Evolutionary conservation across 2,797 vertebrate species (phyloP).

Genomic region (Dipus sagitta): DNA sequence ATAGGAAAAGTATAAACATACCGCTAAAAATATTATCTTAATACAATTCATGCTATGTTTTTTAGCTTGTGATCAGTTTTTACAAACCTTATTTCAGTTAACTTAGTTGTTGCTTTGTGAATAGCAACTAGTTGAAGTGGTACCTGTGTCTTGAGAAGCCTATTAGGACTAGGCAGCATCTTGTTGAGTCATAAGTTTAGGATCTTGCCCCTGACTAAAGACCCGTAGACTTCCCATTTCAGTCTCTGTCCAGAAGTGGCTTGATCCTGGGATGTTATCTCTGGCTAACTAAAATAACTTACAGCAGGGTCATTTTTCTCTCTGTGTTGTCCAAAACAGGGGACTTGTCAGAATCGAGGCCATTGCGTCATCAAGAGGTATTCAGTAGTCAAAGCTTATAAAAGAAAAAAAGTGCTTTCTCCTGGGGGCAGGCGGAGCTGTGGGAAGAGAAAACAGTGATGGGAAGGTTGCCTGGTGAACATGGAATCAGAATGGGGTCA

Average conservation of each 20-base stretch:
- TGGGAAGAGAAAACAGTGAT: slow-evolving; percentile 49
- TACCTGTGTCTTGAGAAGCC: background rate
- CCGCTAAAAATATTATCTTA: slow-evolving; percentile 13
- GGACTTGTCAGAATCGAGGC: background rate
- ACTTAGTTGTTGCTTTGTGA: slow-evolving; percentile 44
- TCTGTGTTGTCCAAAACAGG: background rate
- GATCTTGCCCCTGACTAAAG: background rate
- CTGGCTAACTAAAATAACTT: background rate
- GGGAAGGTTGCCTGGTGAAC: slow-evolving; percentile 72
- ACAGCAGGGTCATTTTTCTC: background rate
- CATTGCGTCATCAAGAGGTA: background rate
- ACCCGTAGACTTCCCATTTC: background rate
- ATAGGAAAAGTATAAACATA: slow-evolving; percentile 45
- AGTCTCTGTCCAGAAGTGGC: background rate
- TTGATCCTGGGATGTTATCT: background rate
- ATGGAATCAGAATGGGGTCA: slow-evolving; percentile 63
- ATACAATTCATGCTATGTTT: slow-evolving; percentile 1
- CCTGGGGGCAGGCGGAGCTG: background rate
- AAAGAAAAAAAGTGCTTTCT: background rate
- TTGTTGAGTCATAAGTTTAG: background rate
- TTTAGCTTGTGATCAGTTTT: slow-evolving; percentile 32
- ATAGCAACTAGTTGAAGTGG: slow-evolving; percentile 20
- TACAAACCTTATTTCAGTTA: slow-evolving; percentile 7
- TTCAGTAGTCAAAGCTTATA: background rate
- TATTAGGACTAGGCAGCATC: background rate